Percentiles rank a stretch among this genome's conserved stretches.
These are phyloP conservation scores for Slavum lentiscoides DNA, from an alignment of 2,888 invertebrate genomes.

Conservation along the genomic window DNA sequence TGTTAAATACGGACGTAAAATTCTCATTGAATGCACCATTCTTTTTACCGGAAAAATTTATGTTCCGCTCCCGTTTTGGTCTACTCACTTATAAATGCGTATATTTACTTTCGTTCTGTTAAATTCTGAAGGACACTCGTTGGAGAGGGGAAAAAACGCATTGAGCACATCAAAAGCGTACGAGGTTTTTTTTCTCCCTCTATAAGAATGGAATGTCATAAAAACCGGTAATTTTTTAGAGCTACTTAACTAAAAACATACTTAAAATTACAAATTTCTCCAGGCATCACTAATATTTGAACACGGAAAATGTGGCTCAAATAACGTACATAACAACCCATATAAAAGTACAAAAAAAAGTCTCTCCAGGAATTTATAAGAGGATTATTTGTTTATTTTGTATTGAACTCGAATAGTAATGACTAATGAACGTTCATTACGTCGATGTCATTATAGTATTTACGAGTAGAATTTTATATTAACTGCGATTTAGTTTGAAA, in stretches of 20 bases:
- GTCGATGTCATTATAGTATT: background rate
- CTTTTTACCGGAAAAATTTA: too few relatives aligned
- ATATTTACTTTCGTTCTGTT: conserved; percentile 12
- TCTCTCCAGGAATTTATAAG: background rate
- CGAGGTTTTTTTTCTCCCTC: conserved; percentile 9
- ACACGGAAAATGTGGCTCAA: background rate
- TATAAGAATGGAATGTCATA: conserved; percentile 28
- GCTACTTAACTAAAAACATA: conserved; percentile 40
- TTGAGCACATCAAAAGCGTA: conserved; percentile 27
- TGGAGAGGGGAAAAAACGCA: conserved; percentile 3
- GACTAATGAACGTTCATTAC: background rate
- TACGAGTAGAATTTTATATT: background rate
- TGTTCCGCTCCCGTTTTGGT: conserved; percentile 19
- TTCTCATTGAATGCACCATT: too few relatives aligned
- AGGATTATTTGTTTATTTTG: background rate
- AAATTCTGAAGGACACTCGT: conserved; percentile 19
- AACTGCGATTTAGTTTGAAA: background rate
- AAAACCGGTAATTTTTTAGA: conserved; percentile 22
- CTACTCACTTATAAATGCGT: conserved; percentile 22
- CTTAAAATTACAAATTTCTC: conserved; percentile 48
- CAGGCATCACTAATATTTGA: background rate
- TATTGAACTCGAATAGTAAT: background rate
- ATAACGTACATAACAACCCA: background rate
- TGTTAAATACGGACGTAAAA: background rate
- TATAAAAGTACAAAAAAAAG: conserved; percentile 16